phyloP scores from a whole-genome alignment of 2,888 invertebrate genomes.

The Saturnia japonica region DNA sequence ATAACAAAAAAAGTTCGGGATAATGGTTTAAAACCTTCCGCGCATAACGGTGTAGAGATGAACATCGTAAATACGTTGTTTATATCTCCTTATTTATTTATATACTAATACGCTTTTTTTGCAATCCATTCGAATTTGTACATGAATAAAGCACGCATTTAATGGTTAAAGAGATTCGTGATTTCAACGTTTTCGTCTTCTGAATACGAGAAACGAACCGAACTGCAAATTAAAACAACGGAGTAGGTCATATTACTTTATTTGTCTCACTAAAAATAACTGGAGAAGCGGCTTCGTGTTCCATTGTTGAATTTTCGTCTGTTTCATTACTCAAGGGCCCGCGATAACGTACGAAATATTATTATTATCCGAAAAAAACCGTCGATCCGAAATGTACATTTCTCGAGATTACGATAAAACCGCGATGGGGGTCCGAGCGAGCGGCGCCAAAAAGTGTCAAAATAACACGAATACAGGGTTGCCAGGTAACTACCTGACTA shows the following conservation, averaged over 20 bases:
- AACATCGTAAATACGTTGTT: too few species aligned
- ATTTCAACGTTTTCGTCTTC: not conserved
- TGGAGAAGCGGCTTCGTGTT: conserved; percentile 15
- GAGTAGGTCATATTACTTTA: not conserved
- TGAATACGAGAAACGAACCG: not conserved
- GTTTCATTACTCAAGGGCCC: conserved; percentile 33
- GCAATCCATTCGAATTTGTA: too few species aligned
- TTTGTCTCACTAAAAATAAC: conserved; percentile 25
- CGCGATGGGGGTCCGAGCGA: conserved; percentile 45
- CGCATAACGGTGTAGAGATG: too few species aligned
- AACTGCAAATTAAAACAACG: conserved; percentile 37
- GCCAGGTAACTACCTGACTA: conserved; percentile 12
- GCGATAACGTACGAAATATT: conserved; percentile 45
- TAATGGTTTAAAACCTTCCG: too few species aligned
- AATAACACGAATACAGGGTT: conserved; percentile 41
- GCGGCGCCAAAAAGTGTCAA: conserved; percentile 62
- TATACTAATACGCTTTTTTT: too few species aligned
- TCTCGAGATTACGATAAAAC: conserved; percentile 56
- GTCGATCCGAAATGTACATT: conserved; percentile 44
- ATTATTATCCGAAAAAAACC: conserved; percentile 43
- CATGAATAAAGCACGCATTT: not conserved
- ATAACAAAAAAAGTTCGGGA: too few species aligned
- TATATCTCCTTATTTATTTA: too few species aligned
- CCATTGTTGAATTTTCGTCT: conserved; percentile 36
- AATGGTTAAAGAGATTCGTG: not conserved